Conservation (phyloP, 2,888 invertebrate species). For the Aphidoletes aphidimyza region DNA sequence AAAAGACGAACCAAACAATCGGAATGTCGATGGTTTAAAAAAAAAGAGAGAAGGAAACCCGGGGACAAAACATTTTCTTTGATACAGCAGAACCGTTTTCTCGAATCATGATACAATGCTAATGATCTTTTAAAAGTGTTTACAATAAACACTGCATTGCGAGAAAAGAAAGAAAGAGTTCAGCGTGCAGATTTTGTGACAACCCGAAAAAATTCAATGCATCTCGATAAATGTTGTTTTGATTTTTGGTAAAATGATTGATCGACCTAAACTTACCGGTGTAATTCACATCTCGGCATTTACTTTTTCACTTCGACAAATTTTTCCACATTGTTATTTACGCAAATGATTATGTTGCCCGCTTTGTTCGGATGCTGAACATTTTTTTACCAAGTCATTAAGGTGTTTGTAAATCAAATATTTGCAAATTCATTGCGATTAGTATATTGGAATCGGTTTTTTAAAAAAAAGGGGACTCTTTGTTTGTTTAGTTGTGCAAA, state of each 20-base stretch:
- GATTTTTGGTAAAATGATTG: no score
- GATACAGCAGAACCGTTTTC: no score
- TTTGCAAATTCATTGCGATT: constrained; percentile 53
- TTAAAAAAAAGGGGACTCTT: constrained; percentile 10
- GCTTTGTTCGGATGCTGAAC: neutral
- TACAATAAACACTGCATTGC: constrained; percentile 21
- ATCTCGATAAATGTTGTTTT: constrained; percentile 50
- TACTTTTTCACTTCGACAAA: neutral
- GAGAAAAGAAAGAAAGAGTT: no score
- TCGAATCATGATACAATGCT: constrained; percentile 43
- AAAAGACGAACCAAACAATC: constrained; percentile 13
- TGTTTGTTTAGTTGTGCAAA: neutral
- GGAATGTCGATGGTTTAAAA: no score
- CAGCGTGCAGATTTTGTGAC: neutral
- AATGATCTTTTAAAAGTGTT: constrained; percentile 52
- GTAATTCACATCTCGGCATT: neutral
- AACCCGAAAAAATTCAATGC: neutral
- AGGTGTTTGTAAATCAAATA: constrained; percentile 52
- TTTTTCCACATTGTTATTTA: constrained; percentile 9
- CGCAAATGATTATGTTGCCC: constrained; percentile 24
- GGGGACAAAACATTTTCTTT: neutral
- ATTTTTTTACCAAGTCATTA: constrained; percentile 5
- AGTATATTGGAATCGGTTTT: neutral
- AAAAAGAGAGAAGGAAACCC: neutral
- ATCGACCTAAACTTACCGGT: neutral